Evolutionary conservation across 2,797 vertebrate genomes (phyloP).

Genomic region (Acipenser ruthenus): DNA sequence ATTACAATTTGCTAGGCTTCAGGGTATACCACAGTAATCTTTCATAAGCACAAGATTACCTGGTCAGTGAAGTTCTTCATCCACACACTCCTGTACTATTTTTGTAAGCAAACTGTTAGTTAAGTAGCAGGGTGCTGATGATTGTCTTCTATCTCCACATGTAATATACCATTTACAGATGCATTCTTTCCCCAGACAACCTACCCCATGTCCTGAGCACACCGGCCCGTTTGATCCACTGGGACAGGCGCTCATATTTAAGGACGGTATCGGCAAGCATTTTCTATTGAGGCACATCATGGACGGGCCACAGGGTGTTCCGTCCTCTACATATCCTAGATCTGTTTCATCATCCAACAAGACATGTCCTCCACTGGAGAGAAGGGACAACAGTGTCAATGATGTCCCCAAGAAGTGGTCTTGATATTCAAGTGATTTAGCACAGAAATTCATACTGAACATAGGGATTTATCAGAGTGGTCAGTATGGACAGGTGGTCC

Average conservation of each 20-base stretch:
- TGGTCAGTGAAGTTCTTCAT: too few relatives aligned
- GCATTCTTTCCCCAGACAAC: slow-evolving; percentile 30
- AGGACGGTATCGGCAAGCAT: slow-evolving; percentile 92
- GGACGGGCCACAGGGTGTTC: slow-evolving; percentile 90
- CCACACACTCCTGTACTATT: too few relatives aligned
- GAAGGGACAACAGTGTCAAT: slow-evolving; percentile 11
- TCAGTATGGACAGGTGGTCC: too few relatives aligned
- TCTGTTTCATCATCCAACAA: slow-evolving; percentile 93
- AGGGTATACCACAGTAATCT: too few relatives aligned
- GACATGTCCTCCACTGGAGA: slow-evolving; percentile 83
- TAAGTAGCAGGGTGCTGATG: too few relatives aligned
- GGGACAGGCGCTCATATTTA: slow-evolving; percentile 93
- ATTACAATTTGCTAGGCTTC: too few relatives aligned
- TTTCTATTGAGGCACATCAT: slow-evolving; percentile 99
- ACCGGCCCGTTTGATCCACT: slow-evolving; percentile 81
- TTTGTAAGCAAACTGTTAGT: too few relatives aligned
- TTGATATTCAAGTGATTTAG: too few relatives aligned
- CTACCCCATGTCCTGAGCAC: slow-evolving; percentile 95
- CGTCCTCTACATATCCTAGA: slow-evolving; percentile 94
- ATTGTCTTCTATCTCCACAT: neutral
- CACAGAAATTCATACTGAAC: neutral
- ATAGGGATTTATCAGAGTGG: too few relatives aligned
- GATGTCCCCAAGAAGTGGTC: too few relatives aligned
- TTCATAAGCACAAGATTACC: too few relatives aligned
- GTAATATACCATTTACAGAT: neutral